Percentiles rank a stretch among this genome's conserved stretches.
phyloP scores from a whole-genome alignment of 2,888 invertebrate genomes.

The Apamea anceps region DNA sequence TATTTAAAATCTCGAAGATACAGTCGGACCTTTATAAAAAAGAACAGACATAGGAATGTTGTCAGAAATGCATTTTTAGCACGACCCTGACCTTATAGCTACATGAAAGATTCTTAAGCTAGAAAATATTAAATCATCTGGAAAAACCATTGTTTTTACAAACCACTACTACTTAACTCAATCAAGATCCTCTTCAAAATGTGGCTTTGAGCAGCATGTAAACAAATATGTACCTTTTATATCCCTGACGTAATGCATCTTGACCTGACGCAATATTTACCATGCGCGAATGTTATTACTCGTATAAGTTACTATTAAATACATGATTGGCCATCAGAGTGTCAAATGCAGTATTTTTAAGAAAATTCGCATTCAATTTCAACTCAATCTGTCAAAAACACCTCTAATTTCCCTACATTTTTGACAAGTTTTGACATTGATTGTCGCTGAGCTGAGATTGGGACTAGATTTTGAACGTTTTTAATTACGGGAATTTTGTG shows the following conservation, averaged over 20 bases:
- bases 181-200: slow-evolving; percentile 5
- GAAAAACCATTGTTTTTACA: neutral
- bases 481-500: neutral
- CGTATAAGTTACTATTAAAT: neutral
- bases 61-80: neutral
- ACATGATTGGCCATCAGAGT: neutral
- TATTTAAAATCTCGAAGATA: neutral
- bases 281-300: slow-evolving; percentile 18
- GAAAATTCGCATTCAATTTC: neutral
- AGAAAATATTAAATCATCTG: neutral
- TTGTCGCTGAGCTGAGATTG: neutral
- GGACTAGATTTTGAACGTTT: neutral
- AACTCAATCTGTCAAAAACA: neutral
- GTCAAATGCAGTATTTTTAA: neutral
- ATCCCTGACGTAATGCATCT: slow-evolving; percentile 50
- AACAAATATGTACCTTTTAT: slow-evolving; percentile 28
- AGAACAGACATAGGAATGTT: neutral
- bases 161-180: neutral
- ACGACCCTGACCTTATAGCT: neutral
- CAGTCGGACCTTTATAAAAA: neutral
- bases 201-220: neutral
- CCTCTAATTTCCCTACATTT: neutral
- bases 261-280: slow-evolving; percentile 51
- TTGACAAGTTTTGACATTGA: neutral
- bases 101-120: neutral